Evolutionary conservation across 2,888 invertebrate species (phyloP), one percentile per base, ranked within the genome.

Genomic region (Nemurella pictetii): DNA sequence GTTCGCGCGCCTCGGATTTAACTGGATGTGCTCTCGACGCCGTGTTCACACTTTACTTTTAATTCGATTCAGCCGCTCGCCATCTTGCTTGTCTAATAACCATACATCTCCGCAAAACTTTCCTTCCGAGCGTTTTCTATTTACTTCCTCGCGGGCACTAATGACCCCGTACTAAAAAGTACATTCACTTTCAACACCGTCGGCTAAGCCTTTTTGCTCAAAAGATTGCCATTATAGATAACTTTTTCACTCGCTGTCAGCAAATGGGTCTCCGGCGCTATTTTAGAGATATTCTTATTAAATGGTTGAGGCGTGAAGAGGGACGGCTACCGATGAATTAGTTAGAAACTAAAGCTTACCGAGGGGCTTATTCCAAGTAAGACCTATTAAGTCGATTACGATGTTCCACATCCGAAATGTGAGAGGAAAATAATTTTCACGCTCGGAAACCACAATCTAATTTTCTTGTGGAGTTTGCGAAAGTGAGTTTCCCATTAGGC

Each of bases 161-260:
- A 80, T 36, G 80, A 80, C 80, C 80, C 32, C 27, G 20, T 12
- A 20, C 28, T 27, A 75, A 28, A 35, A 80, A 35, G 80, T 80
- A 80, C 80, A 80, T 80, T 80, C 35, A 35, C 80, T 80, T 55
- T 80, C 80, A 80, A 35, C 80, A 80, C 80, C 32, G 25, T 80
- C 26, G 7, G 7, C 80, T 78, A 78, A 78, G 78, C 78, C 27
- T 30, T 78, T 78, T 78, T 25, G 35, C 80, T 80, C 26, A 80
- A 78, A 80, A 80, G 80, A 80, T 80, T 80, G 32, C 80, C 36
- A 35, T 80, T 35, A 80, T 80, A 80, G 80, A 80, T 80, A 35
- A 80, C 26, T 26, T 80, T 80, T 80, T 30, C 36, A n/a, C 80
- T 26, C 35, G 25, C 35, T 75, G 26, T 75, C 75, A 9, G 75